These are phyloP conservation scores for Hyperoplus lanceolatus DNA, from an alignment of 2,797 vertebrate species.

Conservation along the genomic window DNA sequence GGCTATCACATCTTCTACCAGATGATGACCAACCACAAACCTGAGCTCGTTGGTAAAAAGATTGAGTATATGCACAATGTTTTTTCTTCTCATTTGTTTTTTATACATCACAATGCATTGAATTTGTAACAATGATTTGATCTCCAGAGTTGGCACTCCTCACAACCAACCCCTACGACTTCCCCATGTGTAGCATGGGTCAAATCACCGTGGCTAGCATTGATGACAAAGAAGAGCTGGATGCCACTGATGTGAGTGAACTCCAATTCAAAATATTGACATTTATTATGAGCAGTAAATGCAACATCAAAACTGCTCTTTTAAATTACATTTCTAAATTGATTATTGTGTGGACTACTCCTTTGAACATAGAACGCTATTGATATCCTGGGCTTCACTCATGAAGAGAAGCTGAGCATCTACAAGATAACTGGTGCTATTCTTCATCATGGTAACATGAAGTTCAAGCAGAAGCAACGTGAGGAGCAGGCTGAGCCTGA, in stretches of 20 bases:
- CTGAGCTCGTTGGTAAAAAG: constrained; percentile 88
- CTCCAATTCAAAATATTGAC: not conserved
- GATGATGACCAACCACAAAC: constrained; percentile 90
- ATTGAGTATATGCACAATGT: not conserved
- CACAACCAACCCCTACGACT: constrained; percentile 93
- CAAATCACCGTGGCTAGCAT: constrained; percentile 92
- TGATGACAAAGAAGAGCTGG: constrained; percentile 91
- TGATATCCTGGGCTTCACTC: constrained; percentile 88
- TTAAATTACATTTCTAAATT: not conserved
- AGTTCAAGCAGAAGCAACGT: constrained; percentile 92
- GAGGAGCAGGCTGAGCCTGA: constrained; percentile 93
- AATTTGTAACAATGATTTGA: not conserved
- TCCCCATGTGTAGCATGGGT: constrained; percentile 89
- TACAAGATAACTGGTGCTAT: constrained; percentile 91
- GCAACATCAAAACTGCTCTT: not conserved
- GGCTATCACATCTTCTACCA: constrained; percentile 94
- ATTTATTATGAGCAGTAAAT: not conserved
- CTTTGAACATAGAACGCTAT: constrained; percentile 84
- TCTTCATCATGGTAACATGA: constrained; percentile 90
- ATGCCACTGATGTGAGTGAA: constrained; percentile 91
- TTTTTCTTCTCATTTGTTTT: not conserved
- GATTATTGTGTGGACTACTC: not conserved
- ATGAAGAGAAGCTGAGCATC: constrained; percentile 88
- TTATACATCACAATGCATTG: not conserved
- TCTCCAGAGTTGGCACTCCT: constrained; percentile 89